Conservation (phyloP, 2,888 invertebrate genomes). For the Cremastobaeus sp. region DNA sequence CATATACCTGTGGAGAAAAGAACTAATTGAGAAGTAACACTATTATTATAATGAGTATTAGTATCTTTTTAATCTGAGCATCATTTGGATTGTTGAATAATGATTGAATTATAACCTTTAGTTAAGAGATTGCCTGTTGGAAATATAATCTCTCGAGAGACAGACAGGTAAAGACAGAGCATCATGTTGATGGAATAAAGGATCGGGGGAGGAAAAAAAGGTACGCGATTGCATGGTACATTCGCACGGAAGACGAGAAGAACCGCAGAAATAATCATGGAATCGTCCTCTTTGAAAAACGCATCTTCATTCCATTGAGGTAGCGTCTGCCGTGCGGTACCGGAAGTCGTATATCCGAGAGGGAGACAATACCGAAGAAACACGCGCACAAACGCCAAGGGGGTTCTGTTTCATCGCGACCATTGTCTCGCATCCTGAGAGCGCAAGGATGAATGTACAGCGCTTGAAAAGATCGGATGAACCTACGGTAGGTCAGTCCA, state of each 20-base stretch:
- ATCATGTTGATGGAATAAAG: constrained; percentile 33
- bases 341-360: constrained; percentile 78
- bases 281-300: constrained; percentile 71
- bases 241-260: constrained; percentile 62
- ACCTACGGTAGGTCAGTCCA: constrained; percentile 77
- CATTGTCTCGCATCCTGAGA: constrained; percentile 78
- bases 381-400: constrained; percentile 66
- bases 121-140: constrained; percentile 3
- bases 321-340: constrained; percentile 72
- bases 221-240: constrained; percentile 40
- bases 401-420: constrained; percentile 77
- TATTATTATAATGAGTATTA: too few relatives aligned
- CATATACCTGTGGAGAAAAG: too few relatives aligned
- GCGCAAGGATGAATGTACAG: constrained; percentile 72
- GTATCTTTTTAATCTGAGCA: not conserved
- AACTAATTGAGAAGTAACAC: too few relatives aligned
- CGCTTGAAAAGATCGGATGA: constrained; percentile 77
- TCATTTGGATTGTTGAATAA: not conserved
- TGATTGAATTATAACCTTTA: constrained; percentile 4
- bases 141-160: constrained; percentile 35
- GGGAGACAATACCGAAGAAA: constrained; percentile 75
- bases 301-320: constrained; percentile 77
- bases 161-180: constrained; percentile 26
- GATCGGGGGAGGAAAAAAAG: constrained; percentile 25
- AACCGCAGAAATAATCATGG: constrained; percentile 72